Conservation (phyloP, 2,797 vertebrate species). For the Corythornis leucogaster region DNA sequence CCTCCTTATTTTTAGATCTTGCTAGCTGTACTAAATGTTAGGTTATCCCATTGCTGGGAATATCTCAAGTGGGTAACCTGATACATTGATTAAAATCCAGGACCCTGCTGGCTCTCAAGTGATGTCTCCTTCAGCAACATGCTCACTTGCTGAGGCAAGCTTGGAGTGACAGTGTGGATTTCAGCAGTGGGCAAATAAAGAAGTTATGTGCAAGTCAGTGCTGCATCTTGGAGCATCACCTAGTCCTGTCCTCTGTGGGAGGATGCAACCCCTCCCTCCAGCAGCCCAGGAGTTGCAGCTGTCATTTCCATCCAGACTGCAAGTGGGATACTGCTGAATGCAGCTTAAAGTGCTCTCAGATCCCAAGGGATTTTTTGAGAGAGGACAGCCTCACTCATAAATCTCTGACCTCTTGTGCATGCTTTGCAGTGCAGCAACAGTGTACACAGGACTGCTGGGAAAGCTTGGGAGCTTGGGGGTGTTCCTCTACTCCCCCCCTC, state of each 20-base stretch:
- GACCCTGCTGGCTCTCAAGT: background rate
- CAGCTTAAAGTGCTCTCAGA: background rate
- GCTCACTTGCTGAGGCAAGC: background rate
- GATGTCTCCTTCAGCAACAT: background rate
- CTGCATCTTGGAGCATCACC: accelerated
- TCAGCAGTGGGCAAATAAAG: background rate
- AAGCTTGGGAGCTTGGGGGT: background rate
- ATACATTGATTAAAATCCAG: background rate
- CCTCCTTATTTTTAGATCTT: constrained; percentile 29
- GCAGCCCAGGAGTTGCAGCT: background rate
- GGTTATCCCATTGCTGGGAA: background rate
- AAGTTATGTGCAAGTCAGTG: background rate
- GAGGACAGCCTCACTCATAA: background rate
- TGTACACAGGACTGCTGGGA: background rate
- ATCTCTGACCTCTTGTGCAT: accelerated
- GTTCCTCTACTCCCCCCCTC: background rate
- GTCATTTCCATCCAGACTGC: background rate
- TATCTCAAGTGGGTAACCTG: background rate
- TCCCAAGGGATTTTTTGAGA: background rate
- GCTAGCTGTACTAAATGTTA: background rate
- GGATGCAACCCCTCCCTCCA: background rate
- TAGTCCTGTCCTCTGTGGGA: background rate
- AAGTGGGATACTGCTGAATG: background rate
- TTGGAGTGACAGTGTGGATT: background rate
- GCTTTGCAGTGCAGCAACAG: background rate